phyloP scores from a whole-genome alignment of 2,888 invertebrate species.

The Ophraella communa region DNA sequence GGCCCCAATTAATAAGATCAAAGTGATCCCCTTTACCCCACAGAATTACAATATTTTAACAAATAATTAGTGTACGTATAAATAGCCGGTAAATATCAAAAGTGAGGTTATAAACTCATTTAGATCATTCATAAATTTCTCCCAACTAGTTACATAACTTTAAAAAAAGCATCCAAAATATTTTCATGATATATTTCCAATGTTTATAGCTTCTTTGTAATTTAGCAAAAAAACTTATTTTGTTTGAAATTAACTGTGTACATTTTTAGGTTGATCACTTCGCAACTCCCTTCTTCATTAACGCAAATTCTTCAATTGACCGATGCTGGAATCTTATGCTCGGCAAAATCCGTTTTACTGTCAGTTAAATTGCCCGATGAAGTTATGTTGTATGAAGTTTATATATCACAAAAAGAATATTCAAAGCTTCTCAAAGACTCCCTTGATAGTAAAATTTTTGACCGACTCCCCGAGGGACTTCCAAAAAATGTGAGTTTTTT shows the following conservation, averaged over 20 bases:
- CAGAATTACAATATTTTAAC: too few relatives aligned
- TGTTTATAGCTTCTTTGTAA: too few relatives aligned
- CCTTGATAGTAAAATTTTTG: conserved; percentile 57
- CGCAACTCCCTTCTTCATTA: conserved; percentile 75
- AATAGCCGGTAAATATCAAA: too few relatives aligned
- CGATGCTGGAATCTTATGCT: conserved; percentile 84
- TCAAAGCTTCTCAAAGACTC: conserved; percentile 62
- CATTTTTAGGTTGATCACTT: conserved; percentile 75
- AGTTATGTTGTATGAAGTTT: conserved; percentile 80
- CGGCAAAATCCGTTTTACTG: conserved; percentile 62
- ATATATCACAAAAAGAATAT: conserved; percentile 71
- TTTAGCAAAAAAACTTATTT: not conserved
- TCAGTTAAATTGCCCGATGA: conserved; percentile 80
- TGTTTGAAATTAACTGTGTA: not conserved
- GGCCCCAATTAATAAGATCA: too few relatives aligned
- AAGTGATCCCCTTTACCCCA: too few relatives aligned
- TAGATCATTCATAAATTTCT: too few relatives aligned
- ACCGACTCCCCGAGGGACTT: conserved; percentile 44
- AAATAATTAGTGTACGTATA: too few relatives aligned
- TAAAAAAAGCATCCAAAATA: too few relatives aligned
- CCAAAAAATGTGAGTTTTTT: conserved; percentile 46
- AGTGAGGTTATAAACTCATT: too few relatives aligned
- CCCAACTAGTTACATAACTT: too few relatives aligned
- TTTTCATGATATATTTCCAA: not conserved
- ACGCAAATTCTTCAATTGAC: conserved; percentile 82